Evolutionary conservation across 2,113 vertebrate genomes (phyloP).

Genomic region (Uria aalge): DNA sequence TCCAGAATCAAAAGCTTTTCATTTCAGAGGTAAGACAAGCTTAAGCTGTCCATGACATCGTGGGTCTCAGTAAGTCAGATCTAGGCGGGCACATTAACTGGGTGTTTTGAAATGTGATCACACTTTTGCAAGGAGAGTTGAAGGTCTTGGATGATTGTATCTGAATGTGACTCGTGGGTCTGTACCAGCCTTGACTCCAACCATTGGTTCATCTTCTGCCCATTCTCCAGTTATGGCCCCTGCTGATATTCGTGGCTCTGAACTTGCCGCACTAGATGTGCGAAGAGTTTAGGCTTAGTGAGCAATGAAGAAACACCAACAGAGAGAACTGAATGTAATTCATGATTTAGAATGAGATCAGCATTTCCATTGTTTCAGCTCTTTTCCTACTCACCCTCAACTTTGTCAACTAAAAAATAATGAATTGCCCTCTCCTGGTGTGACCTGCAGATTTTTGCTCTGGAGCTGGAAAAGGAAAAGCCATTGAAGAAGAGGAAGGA

Average conservation of each 20-base stretch:
- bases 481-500: not conserved
- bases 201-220: not conserved
- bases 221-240: not conserved
- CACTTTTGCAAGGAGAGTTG: not conserved
- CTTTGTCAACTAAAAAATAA: not conserved
- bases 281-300: not conserved
- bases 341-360: not conserved
- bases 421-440: not conserved
- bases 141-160: not conserved
- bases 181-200: not conserved
- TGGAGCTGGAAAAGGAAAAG: not conserved
- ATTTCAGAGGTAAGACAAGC: not conserved
- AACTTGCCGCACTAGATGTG: not conserved
- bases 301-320: not conserved
- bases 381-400: not conserved
- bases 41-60: not conserved
- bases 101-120: not conserved
- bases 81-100: not conserved
- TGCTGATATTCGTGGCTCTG: not conserved
- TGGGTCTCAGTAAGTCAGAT: not conserved
- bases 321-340: not conserved
- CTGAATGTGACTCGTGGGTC: not conserved
- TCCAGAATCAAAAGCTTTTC: not conserved
- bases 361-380: not conserved
- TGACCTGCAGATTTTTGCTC: not conserved